Evolutionary conservation across 2,113 vertebrate genomes (phyloP).

Genomic region (Tychaedon coryphoeus): DNA sequence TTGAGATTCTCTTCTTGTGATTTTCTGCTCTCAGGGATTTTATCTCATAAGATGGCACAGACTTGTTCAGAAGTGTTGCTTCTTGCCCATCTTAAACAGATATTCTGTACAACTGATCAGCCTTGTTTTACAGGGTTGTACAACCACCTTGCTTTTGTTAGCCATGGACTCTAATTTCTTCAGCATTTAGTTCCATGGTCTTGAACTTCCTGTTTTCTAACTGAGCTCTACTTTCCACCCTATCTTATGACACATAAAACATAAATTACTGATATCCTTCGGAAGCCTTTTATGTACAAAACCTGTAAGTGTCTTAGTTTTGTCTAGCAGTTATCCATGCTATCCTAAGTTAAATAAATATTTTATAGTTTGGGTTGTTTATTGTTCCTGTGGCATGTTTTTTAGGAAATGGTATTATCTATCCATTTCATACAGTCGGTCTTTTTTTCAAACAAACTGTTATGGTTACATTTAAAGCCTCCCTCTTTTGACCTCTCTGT

Average conservation of each 20-base stretch:
- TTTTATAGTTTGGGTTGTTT: not conserved
- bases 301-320: not conserved
- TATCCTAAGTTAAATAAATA: not conserved
- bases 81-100: not conserved
- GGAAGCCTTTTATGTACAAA: not conserved
- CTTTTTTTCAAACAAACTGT: not conserved
- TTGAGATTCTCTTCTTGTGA: not conserved
- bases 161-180: not conserved
- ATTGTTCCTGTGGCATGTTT: not conserved
- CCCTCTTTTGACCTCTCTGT: not conserved
- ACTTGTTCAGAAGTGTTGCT: not conserved
- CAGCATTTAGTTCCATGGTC: not conserved
- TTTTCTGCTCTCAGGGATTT: not conserved
- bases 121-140: not conserved
- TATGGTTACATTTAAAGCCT: not conserved
- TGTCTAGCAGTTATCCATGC: not conserved
- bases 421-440: not conserved
- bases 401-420: not conserved
- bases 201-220: not conserved
- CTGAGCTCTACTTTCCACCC: not conserved
- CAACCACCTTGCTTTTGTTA: not conserved
- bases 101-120: not conserved
- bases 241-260: not conserved
- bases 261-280: not conserved
- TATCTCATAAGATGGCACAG: not conserved